Evolutionary conservation across 2,888 invertebrate species (phyloP), one percentile per base, ranked within the genome.

Genomic region (Andrena fulva): DNA sequence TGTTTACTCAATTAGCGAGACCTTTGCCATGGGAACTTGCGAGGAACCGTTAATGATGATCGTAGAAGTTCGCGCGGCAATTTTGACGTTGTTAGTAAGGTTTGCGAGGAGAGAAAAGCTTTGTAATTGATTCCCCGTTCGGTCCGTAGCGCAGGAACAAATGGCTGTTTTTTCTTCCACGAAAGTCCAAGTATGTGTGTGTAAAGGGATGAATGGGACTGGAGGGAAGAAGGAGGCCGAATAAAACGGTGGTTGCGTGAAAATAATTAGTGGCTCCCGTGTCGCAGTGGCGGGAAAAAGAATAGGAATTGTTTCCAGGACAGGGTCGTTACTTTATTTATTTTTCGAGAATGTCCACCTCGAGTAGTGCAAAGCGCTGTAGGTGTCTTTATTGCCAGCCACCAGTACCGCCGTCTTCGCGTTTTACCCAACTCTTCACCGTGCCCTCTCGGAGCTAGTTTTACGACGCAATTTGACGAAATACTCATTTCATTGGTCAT

Each of bases 301-400:
- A 77, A 77, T 59, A 24, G 29, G 12, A 42, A 80, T 52, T n/a
- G 24, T 8, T 62, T 52, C 54, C 42, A 8, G 16, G 33, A 62
- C 50, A 42, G 20, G 29, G 35, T 2, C 42, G 27, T 24, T 75
- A 31, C 54, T 56, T 42, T 24, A 50, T 54, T 64, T 27, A 16
- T n/a, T 20, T 31, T 56, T 42, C 5, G 59, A 31, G 72, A 71
- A 54, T 59, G 42, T 52, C 48, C 31, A 54, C 42, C 54, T 42
- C 12, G 31, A 84, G 63, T 66, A 54, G 33, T 77, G 54, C 63
- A 66, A 20, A 27, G 27, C 12, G 52, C 20, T 52, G 29, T 66
- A 16, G 12, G 48, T 82, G 78, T 48, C 73, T 80, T 77, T 70
- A 80, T 63, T 29, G 56, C 62, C 3, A 33, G 12, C 35, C 10